Conservation (phyloP, 2,113 vertebrate genomes). For the Ondatra zibethicus region DNA sequence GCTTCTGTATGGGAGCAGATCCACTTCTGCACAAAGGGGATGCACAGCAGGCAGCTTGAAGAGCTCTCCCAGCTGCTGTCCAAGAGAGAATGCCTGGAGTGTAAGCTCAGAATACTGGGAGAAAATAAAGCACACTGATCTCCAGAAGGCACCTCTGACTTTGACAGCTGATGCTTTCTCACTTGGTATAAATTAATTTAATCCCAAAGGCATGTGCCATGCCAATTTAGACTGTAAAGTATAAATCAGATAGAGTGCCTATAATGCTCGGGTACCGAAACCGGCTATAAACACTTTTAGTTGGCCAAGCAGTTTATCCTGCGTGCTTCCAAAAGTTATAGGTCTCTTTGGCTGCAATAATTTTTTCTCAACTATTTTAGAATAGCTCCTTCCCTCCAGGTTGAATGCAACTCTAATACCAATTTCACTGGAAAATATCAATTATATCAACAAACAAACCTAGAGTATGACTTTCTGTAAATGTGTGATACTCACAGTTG, state of each 20-base stretch:
- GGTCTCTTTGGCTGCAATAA: not conserved
- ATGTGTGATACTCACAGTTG: not conserved
- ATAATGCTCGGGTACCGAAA: constrained; percentile 39
- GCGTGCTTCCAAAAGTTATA: not conserved
- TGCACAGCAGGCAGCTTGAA: constrained; percentile 23
- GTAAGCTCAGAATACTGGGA: constrained; percentile 16
- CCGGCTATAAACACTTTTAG: not conserved
- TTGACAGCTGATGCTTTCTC: constrained; percentile 71
- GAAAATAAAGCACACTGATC: constrained; percentile 3
- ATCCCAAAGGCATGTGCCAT: constrained; percentile 64
- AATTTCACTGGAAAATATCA: constrained; percentile 37
- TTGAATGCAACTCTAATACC: not conserved
- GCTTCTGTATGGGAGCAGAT: not conserved
- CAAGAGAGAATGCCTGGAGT: constrained; percentile 37
- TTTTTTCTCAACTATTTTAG: not conserved
- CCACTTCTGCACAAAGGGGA: constrained; percentile 7
- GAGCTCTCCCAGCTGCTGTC: constrained; percentile 56
- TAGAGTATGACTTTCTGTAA: not conserved
- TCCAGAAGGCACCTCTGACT: constrained; percentile 64
- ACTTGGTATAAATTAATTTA: constrained; percentile 72
- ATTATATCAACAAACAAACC: not conserved
- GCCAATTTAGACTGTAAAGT: constrained; percentile 59
- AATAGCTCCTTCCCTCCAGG: not conserved
- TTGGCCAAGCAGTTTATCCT: constrained; percentile 15
- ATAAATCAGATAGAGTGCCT: constrained; percentile 56